Conservation (phyloP, 2,797 vertebrate genomes). For the Fringilla coelebs region DNA sequence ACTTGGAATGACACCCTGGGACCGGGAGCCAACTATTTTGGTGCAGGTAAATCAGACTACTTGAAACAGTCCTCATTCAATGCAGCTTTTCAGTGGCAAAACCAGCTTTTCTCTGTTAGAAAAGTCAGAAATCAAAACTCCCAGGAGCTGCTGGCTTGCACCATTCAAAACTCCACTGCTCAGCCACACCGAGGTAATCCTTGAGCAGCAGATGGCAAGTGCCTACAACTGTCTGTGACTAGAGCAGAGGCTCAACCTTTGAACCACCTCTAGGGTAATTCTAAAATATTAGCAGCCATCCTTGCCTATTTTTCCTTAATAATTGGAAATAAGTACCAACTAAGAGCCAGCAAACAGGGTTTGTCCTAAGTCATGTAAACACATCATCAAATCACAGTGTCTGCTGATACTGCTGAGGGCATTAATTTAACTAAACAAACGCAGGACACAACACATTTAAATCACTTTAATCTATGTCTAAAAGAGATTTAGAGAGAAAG, state of each 20-base stretch:
- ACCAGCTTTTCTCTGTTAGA: neutral
- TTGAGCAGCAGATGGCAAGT: neutral
- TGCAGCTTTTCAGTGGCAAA: neutral
- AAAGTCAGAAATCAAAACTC: neutral
- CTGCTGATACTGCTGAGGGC: neutral
- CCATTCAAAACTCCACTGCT: neutral
- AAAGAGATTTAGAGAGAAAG: neutral
- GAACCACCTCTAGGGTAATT: neutral
- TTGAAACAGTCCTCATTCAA: neutral
- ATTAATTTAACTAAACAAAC: neutral
- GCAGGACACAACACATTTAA: neutral
- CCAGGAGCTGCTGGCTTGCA: neutral
- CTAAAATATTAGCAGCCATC: constrained; percentile 1
- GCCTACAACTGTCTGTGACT: neutral
- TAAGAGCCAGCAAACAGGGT: neutral
- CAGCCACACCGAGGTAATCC: neutral
- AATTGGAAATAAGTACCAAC: neutral
- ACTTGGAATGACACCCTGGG: neutral
- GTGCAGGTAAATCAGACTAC: neutral
- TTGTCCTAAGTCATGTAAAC: accelerated
- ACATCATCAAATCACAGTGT: neutral
- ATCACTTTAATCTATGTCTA: neutral
- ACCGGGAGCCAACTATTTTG: neutral
- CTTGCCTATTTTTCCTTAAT: neutral
- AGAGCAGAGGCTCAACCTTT: neutral